Conservation (phyloP, 2,797 vertebrate species). For the Microcaecilia unicolor region DNA sequence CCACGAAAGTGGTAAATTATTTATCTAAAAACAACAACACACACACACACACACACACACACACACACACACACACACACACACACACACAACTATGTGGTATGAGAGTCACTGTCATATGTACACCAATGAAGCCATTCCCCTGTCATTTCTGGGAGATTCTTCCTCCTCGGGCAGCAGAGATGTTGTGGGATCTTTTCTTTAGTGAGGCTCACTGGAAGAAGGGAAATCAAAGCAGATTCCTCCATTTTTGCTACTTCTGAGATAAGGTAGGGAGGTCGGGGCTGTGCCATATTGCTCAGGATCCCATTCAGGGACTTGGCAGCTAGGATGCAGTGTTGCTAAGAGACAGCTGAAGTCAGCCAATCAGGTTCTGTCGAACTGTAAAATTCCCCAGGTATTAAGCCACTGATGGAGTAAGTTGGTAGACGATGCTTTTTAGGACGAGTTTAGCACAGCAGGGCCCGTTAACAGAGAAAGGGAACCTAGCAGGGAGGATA, state of each 20-base stretch:
- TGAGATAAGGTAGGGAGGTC: too few species aligned
- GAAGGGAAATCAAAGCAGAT: constrained; percentile 3
- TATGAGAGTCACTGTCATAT: too few species aligned
- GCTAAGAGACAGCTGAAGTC: constrained; percentile 45
- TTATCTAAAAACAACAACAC: too few species aligned
- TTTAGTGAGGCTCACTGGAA: neutral
- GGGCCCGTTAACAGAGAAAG: neutral
- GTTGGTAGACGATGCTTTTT: neutral
- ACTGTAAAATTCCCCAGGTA: constrained; percentile 6
- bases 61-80: too few species aligned
- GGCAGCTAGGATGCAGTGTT: constrained; percentile 30
- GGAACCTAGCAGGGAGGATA: neutral
- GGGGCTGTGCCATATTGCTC: neutral
- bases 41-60: too few species aligned
- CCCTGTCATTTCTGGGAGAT: too few species aligned
- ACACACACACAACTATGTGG: too few species aligned
- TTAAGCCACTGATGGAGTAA: neutral
- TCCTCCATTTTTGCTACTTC: too few species aligned
- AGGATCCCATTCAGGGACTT: constrained; percentile 1
- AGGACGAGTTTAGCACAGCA: neutral
- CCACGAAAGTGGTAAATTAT: too few species aligned
- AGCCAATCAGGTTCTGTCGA: neutral
- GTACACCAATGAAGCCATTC: too few species aligned
- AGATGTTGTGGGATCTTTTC: neutral
- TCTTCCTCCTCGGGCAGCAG: neutral